A percentile compares a stretch with the other conserved stretches of the same genome.
Evolutionary conservation across 2,797 vertebrate species (phyloP).

Genomic region (Cichlasoma orientale): DNA sequence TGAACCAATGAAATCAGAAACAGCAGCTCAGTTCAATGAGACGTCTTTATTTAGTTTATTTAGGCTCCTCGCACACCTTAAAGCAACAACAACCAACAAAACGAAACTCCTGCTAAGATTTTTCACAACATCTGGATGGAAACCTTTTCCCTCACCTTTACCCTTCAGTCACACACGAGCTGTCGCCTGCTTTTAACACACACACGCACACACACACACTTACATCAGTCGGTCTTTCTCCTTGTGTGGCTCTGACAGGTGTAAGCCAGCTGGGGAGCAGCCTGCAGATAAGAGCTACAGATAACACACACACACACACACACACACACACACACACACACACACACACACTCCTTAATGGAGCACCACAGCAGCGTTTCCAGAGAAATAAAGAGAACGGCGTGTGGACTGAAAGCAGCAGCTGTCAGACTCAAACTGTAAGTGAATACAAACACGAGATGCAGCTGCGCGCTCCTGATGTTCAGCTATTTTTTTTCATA

Average conservation of each 20-base stretch:
- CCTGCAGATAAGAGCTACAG: conserved; percentile 67
- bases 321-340: not conserved
- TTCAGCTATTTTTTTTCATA: not conserved
- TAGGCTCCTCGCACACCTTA: too few relatives aligned
- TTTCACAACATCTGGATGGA: conserved; percentile 15
- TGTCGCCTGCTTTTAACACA: conserved; percentile 3
- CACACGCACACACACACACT: conserved; percentile 2
- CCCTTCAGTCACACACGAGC: not conserved
- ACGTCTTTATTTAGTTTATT: too few relatives aligned
- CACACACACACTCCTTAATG: conserved; percentile 24
- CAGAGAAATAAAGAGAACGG: conserved; percentile 26
- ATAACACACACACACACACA: conserved; percentile 58
- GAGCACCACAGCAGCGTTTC: conserved; percentile 22
- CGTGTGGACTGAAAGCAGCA: conserved; percentile 30
- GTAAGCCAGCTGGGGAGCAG: conserved; percentile 78
- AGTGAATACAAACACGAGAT: not conserved
- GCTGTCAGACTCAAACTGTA: conserved; percentile 14
- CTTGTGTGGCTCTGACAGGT: conserved; percentile 68
- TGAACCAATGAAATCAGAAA: too few relatives aligned
- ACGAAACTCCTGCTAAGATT: not conserved
- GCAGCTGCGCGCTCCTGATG: not conserved
- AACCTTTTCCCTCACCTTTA: conserved; percentile 6
- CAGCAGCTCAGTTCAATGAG: too few relatives aligned
- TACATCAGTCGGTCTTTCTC: not conserved
- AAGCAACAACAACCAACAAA: not conserved